phyloP scores from a whole-genome alignment of 2,113 vertebrate species.

The Erythrolamprus reginae region DNA sequence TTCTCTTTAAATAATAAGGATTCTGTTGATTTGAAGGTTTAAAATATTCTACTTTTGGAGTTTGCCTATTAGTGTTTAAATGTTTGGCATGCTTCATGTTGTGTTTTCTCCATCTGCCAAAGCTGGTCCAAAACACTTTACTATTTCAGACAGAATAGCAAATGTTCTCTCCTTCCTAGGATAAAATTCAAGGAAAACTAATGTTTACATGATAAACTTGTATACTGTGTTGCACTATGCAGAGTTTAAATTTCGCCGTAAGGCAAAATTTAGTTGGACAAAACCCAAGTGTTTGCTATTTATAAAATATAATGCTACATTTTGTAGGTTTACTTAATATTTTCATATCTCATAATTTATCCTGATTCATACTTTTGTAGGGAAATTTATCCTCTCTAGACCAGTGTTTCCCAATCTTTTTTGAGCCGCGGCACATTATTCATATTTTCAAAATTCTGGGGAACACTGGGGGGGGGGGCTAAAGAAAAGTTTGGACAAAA shows the following conservation, averaged over 20 bases:
- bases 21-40: background rate
- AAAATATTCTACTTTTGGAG: background rate
- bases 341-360: background rate
- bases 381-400: background rate
- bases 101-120: too few species aligned
- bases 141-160: background rate
- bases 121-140: background rate
- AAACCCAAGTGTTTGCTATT: background rate
- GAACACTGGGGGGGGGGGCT: too few species aligned
- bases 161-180: background rate
- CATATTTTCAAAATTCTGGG: too few species aligned
- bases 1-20: background rate
- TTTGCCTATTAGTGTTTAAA: background rate
- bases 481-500: too few species aligned
- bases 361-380: background rate
- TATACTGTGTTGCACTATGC: background rate
- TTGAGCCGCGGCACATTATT: too few species aligned
- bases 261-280: background rate
- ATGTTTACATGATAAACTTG: background rate
- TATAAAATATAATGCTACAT: background rate
- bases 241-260: background rate
- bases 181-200: background rate
- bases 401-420: too few species aligned
- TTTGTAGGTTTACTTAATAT: background rate
- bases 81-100: background rate